Conservation (phyloP, 2,113 vertebrate genomes). For the Fukomys damarensis region DNA sequence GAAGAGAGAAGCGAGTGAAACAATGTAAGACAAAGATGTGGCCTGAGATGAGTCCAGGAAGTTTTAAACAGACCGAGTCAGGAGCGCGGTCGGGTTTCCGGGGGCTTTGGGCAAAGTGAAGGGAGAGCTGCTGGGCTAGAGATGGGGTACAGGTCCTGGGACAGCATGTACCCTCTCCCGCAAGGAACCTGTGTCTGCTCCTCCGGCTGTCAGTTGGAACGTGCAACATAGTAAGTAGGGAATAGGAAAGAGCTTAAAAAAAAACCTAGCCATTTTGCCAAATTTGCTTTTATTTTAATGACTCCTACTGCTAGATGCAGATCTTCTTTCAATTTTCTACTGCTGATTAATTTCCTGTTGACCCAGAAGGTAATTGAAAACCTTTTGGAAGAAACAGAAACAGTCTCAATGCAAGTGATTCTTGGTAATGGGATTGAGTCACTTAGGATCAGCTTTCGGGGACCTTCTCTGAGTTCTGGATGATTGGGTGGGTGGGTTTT, state of each 20-base stretch:
- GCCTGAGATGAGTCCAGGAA: conserved; percentile 49
- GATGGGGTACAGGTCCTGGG: background rate
- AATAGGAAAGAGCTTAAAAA: background rate
- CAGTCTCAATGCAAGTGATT: conserved; percentile 23
- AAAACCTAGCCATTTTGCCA: conserved; percentile 55
- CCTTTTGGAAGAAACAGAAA: conserved; percentile 59
- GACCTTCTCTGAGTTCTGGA: background rate
- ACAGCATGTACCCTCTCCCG: background rate
- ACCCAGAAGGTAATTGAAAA: conserved; percentile 73
- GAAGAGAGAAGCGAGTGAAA: conserved; percentile 19
- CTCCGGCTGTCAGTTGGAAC: background rate
- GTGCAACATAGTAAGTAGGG: conserved; percentile 32
- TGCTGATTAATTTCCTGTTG: conserved; percentile 82
- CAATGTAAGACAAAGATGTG: conserved; percentile 28
- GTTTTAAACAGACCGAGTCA: conserved; percentile 44
- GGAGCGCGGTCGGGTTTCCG: background rate
- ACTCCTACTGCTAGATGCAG: conserved; percentile 46
- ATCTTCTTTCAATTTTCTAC: conserved; percentile 73
- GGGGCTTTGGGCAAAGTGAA: conserved; percentile 62
- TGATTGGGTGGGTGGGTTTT: background rate
- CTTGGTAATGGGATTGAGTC: conserved; percentile 40
- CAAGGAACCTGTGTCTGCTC: conserved; percentile 16
- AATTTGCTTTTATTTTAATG: conserved; percentile 80
- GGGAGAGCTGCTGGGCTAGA: background rate
- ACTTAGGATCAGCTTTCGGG: background rate